Conservation (phyloP, 2,888 invertebrate species). For the Clunio marinus region DNA sequence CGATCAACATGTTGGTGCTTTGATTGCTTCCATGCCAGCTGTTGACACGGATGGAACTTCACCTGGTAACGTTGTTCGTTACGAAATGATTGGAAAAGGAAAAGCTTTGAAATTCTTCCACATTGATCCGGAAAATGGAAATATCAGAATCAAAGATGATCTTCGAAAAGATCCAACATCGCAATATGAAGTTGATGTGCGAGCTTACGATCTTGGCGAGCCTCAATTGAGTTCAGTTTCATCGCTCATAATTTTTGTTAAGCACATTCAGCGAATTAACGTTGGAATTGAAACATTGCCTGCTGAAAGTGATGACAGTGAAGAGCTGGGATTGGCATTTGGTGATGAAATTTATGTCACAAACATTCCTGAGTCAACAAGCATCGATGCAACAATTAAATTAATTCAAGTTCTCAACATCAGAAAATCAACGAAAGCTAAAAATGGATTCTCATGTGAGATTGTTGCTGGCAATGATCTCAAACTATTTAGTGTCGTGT, state of each 20-base stretch:
- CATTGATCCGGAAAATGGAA: conserved; percentile 79
- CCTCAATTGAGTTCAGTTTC: conserved; percentile 78
- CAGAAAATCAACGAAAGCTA: conserved; percentile 47
- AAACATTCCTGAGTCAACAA: conserved; percentile 66
- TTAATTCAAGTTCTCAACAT: conserved; percentile 51
- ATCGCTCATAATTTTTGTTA: conserved; percentile 75
- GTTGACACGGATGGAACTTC: conserved; percentile 79
- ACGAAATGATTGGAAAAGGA: conserved; percentile 76
- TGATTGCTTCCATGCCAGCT: conserved; percentile 73
- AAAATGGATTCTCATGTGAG: conserved; percentile 65
- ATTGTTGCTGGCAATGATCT: conserved; percentile 70
- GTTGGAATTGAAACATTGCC: conserved; percentile 50
- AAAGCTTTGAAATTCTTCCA: conserved; percentile 82
- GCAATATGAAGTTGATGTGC: conserved; percentile 82
- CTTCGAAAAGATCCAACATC: conserved; percentile 79
- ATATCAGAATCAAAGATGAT: conserved; percentile 77
- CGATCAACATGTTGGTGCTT: conserved; percentile 73
- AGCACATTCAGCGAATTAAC: conserved; percentile 67
- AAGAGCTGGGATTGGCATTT: conserved; percentile 68
- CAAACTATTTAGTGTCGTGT: conserved; percentile 68
- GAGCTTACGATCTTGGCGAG: conserved; percentile 81
- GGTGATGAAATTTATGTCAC: conserved; percentile 81
- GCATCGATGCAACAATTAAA: conserved; percentile 49
- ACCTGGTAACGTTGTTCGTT: conserved; percentile 74
- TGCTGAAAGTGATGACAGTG: conserved; percentile 47